These are phyloP conservation scores for Euborellia annulipes DNA, from an alignment of 1,140 invertebrate species.

Conservation along the genomic window DNA sequence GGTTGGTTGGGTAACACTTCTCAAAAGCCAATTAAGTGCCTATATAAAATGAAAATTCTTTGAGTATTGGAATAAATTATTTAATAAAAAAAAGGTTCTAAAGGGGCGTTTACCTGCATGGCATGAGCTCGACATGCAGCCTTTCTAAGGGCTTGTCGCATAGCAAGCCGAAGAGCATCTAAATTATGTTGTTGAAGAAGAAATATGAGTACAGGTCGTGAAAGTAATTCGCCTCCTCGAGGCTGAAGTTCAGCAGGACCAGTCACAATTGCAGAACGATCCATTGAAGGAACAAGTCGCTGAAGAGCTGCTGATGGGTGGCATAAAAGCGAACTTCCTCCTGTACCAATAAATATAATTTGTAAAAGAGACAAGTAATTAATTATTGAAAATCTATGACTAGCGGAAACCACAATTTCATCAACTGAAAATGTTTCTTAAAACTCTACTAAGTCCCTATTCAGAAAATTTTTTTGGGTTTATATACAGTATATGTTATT, in stretches of 20 bases:
- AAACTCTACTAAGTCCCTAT: too few species aligned
- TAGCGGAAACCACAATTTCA: too few species aligned
- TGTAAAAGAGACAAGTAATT: conserved; percentile 15
- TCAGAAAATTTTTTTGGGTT: too few species aligned
- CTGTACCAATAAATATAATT: conserved; percentile 29
- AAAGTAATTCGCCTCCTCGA: conserved; percentile 32
- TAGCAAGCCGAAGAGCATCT: conserved; percentile 57
- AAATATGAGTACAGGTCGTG: conserved; percentile 64
- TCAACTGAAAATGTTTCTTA: too few species aligned
- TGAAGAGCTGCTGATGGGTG: conserved; percentile 67
- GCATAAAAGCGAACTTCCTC: conserved; percentile 60
- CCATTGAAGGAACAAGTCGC: conserved; percentile 45
- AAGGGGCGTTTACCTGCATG: conserved; percentile 38
- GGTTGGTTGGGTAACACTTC: conserved; percentile 77
- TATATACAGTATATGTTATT: too few species aligned
- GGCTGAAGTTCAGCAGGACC: conserved; percentile 9
- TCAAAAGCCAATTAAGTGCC: conserved; percentile 87
- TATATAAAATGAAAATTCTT: conserved; percentile 25
- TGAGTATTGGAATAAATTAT: neutral
- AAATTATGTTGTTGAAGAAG: conserved; percentile 74
- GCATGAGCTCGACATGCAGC: conserved; percentile 75
- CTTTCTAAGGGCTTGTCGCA: conserved; percentile 66
- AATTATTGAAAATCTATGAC: too few species aligned
- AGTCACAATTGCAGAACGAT: conserved; percentile 34
- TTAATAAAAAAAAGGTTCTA: too few species aligned